Evolutionary conservation across 2,797 vertebrate genomes (phyloP).

Genomic region (Crenichthys baileyi): DNA sequence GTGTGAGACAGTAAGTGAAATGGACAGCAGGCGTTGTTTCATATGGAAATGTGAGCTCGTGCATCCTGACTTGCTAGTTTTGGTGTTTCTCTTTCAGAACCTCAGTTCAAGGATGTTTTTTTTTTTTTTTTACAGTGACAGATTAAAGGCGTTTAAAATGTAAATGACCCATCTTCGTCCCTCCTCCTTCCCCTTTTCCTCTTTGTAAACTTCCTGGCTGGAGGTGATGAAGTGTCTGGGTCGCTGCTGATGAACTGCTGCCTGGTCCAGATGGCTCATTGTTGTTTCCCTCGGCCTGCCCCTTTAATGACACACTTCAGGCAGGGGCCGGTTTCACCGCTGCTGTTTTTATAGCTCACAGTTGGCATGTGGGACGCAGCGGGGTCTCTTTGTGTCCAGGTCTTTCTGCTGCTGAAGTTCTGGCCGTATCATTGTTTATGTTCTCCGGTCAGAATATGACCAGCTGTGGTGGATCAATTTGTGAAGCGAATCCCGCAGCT

Average conservation of each 20-base stretch:
- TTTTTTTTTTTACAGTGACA: slow-evolving; percentile 9
- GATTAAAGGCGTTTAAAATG: slow-evolving; percentile 30
- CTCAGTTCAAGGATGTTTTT: slow-evolving; percentile 5
- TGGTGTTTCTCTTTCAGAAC: slow-evolving; percentile 14
- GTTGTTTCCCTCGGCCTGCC: slow-evolving; percentile 58
- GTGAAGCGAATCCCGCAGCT: slow-evolving; percentile 17
- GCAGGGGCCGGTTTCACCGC: slow-evolving; percentile 44
- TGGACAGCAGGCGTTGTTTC: slow-evolving; percentile 30
- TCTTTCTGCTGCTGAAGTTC: slow-evolving; percentile 33
- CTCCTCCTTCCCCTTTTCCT: not conserved
- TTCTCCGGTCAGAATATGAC: slow-evolving; percentile 49
- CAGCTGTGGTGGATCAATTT: slow-evolving; percentile 50
- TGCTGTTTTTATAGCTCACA: slow-evolving; percentile 47
- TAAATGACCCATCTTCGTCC: slow-evolving; percentile 16
- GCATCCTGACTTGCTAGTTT: slow-evolving; percentile 4
- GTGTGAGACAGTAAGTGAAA: slow-evolving; percentile 12
- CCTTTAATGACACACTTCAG: slow-evolving; percentile 69
- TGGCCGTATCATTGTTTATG: slow-evolving; percentile 42
- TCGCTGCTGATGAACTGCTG: slow-evolving; percentile 57
- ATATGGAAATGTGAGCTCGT: slow-evolving; percentile 44
- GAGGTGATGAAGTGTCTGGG: slow-evolving; percentile 56
- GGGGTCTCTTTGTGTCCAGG: slow-evolving; percentile 35
- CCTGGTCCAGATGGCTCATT: slow-evolving; percentile 73
- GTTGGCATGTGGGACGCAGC: slow-evolving; percentile 26
- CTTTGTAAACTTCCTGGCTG: slow-evolving; percentile 47